phyloP scores from a whole-genome alignment of 2,113 vertebrate species.

The Syngnathus typhle region DNA sequence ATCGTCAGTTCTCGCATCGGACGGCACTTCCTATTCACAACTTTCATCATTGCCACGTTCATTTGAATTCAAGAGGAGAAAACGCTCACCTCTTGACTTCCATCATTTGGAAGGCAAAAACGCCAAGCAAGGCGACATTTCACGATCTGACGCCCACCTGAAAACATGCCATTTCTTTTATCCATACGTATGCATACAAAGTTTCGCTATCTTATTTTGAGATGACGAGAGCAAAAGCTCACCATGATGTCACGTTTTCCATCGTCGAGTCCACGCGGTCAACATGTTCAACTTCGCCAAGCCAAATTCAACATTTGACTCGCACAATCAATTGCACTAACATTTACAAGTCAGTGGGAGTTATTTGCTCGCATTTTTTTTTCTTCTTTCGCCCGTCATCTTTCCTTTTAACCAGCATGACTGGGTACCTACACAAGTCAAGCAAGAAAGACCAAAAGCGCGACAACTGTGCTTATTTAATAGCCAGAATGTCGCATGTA shows the following conservation, averaged over 20 bases:
- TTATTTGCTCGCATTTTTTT: too few species aligned
- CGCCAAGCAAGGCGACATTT: background rate
- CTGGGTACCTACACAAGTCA: rapidly evolving
- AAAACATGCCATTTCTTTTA: too few species aligned
- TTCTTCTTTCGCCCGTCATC: too few species aligned
- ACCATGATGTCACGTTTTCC: background rate
- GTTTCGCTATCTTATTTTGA: background rate
- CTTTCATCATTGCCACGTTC: constrained; percentile 75
- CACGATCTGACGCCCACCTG: background rate
- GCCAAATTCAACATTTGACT: background rate
- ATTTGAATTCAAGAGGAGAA: background rate
- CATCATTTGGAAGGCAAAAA: too few species aligned
- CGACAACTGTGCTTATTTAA: background rate
- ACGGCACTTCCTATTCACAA: constrained; percentile 90
- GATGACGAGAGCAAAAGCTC: background rate
- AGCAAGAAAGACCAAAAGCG: background rate
- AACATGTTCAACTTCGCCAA: background rate
- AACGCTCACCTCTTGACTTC: constrained; percentile 19
- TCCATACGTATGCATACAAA: too few species aligned
- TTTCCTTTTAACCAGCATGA: too few species aligned
- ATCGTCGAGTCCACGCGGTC: background rate
- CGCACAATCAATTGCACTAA: too few species aligned
- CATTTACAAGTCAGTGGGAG: background rate
- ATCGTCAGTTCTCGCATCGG: constrained; percentile 91
- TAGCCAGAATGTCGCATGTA: background rate